These are phyloP conservation scores for Ridgeia piscesae DNA, from an alignment of 1,140 invertebrate genomes.

Conservation along the genomic window DNA sequence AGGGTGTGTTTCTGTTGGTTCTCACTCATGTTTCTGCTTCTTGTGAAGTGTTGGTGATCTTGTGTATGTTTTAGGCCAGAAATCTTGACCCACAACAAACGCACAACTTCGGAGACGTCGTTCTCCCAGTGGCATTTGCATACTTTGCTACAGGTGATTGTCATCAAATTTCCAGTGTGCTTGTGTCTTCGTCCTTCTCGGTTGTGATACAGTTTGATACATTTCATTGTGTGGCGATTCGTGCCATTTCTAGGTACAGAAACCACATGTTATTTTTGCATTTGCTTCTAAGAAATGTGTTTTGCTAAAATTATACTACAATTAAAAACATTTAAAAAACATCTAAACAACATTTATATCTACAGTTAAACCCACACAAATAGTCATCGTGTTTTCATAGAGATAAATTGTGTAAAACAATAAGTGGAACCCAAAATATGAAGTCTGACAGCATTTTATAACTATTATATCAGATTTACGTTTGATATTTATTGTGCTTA, in stretches of 20 bases:
- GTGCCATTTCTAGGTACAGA: background rate
- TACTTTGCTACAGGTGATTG: background rate
- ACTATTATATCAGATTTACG: no score
- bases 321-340: no score
- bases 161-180: background rate
- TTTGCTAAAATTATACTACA: no score
- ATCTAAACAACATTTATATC: no score
- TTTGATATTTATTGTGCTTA: no score
- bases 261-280: background rate
- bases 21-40: background rate
- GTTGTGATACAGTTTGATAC: background rate
- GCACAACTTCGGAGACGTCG: background rate
- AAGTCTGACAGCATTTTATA: no score
- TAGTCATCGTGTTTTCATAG: no score
- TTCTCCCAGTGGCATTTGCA: background rate
- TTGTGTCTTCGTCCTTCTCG: background rate
- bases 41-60: background rate
- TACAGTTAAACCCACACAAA: no score
- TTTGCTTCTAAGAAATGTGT: background rate
- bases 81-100: background rate
- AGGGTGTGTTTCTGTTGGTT: background rate
- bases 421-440: no score
- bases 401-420: no score
- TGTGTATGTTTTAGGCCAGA: background rate
- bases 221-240: background rate